phyloP scores from a whole-genome alignment of 2,113 vertebrate species.

The Elephas maximus region DNA sequence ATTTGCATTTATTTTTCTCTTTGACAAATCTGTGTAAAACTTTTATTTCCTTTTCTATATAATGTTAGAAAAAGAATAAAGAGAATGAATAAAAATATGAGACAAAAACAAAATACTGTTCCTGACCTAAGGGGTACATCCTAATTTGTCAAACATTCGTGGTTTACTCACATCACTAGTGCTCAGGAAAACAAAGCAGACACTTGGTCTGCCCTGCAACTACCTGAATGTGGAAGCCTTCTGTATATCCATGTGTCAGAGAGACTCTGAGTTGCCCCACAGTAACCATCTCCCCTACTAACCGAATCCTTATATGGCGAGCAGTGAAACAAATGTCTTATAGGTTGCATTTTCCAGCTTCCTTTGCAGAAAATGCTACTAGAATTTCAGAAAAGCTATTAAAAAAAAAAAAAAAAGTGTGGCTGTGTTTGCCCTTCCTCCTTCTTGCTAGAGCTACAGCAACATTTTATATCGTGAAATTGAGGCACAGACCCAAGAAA shows the following conservation, averaged over 20 bases:
- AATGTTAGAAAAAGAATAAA: background rate
- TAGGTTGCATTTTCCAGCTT: background rate
- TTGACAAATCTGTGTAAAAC: background rate
- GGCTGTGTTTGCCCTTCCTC: background rate
- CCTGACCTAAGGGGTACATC: background rate
- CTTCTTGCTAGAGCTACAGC: background rate
- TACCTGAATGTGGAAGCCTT: background rate
- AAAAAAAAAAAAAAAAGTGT: background rate
- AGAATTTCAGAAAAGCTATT: background rate
- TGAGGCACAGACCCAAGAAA: background rate
- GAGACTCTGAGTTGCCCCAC: background rate
- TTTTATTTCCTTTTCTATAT: background rate
- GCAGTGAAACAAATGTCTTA: background rate
- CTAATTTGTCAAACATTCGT: background rate
- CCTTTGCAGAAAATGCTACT: background rate
- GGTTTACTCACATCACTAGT: background rate
- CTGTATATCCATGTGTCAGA: background rate
- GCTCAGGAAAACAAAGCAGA: constrained; percentile 30
- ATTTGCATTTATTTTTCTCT: constrained; percentile 52
- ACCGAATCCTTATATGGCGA: background rate
- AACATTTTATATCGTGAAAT: background rate
- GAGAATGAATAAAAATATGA: background rate
- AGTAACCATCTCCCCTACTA: background rate
- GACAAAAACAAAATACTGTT: background rate
- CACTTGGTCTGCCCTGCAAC: background rate